Evolutionary conservation across 1,140 invertebrate species (phyloP).

Genomic region (Hetaerina americana): DNA sequence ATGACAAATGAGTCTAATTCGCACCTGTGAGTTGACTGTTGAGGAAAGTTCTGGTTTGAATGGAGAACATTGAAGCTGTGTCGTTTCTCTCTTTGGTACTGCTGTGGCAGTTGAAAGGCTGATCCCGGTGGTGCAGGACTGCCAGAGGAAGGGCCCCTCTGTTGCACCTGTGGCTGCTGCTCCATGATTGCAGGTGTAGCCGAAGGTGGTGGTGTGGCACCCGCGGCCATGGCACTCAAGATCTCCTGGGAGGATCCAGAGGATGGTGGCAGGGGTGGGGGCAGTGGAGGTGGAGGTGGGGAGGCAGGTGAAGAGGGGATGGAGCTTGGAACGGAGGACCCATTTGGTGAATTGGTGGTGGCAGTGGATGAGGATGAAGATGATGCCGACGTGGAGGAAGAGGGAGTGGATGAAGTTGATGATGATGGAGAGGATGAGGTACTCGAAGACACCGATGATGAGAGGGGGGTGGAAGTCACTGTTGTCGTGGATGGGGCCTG

Average conservation of each 20-base stretch:
- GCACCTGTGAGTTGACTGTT: background rate
- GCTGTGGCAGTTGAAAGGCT: constrained; percentile 13
- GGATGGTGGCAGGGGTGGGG: constrained; percentile 27
- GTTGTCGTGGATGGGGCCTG: constrained; percentile 10
- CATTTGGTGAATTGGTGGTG: constrained; percentile 3
- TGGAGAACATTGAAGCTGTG: constrained; percentile 52
- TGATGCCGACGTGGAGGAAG: constrained; percentile 33
- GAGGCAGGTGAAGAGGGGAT: constrained; percentile 36
- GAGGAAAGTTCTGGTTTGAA: constrained; percentile 25
- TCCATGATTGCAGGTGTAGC: background rate
- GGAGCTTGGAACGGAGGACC: constrained; percentile 28
- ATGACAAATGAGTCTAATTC: background rate
- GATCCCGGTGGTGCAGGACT: constrained; percentile 22
- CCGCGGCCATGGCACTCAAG: background rate
- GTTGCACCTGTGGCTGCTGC: constrained; percentile 14
- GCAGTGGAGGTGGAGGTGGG: constrained; percentile 27
- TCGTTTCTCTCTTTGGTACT: constrained; percentile 44
- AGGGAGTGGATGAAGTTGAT: constrained; percentile 39
- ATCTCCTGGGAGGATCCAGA: background rate
- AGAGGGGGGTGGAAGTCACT: constrained; percentile 18
- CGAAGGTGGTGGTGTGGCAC: constrained; percentile 10
- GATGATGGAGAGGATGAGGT: constrained; percentile 39
- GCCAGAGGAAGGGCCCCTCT: constrained; percentile 14
- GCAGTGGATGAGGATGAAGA: background rate
- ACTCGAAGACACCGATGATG: constrained; percentile 13